Evolutionary conservation across 1,140 invertebrate species (phyloP), one percentile per base, ranked within the genome.

Genomic region (Drosophila hydei): DNA sequence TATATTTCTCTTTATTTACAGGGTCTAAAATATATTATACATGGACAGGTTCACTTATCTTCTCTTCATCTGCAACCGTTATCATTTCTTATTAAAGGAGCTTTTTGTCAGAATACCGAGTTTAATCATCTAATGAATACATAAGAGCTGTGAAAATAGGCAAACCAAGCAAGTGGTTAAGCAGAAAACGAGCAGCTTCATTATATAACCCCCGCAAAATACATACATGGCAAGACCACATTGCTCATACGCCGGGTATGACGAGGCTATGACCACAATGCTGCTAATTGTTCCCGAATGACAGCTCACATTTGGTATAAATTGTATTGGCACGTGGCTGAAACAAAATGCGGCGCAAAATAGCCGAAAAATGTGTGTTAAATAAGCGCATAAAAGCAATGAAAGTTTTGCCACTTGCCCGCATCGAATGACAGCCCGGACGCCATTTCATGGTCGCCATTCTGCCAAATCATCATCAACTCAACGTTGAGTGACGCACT

Each of bases 351-450:
- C 63, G 60, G 50, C 43, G 45, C 73, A 80, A 87, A 87, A 85
- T 75, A 75, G 58, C 83, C 77, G 74, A 81, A 74, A 80, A 88
- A 85, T 87, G 48, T 81, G 81, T 85, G 83, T 80, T 85, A 87
- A 85, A 85, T 85, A 88, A 81, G 83, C 83, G 83, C 60, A 81
- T 87, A 75, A 87, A 85, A 87, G 74, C 74, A 87, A 77, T 81
- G 81, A 81, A 85, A 77, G 70, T 84, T 87, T 77, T 50, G 77
- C 77, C 81, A 87, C 77, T 87, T 80, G 68, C 68, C 79, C 69
- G 52, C 75, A 62, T 75, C 71, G 73, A 62, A 38, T 47, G 47
- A 65, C 67, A 47, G 65, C 52, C 64, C n/a, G 63, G 51, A 12
- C 25, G 12, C 59, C 72, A 77, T 63, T 85, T 79, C 63, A 69